Evolutionary conservation across 2,888 invertebrate species (phyloP).

Genomic region (Parthenolecanium corni): DNA sequence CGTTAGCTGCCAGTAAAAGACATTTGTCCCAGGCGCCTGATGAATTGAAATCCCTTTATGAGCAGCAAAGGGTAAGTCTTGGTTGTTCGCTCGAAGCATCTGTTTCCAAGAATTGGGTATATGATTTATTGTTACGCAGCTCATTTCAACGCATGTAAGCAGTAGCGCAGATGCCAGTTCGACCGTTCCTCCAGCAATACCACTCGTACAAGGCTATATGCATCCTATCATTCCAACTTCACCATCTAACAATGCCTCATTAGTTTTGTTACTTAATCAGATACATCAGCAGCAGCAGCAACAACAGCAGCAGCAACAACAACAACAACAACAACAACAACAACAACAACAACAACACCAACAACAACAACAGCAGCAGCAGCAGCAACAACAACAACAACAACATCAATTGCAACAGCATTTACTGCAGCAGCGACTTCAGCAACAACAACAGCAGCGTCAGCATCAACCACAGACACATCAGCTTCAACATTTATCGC

Average conservation of each 20-base stretch:
- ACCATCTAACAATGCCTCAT: slow-evolving; percentile 6
- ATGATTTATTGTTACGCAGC: neutral
- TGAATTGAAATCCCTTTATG: slow-evolving; percentile 43
- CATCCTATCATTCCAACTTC: slow-evolving; percentile 4
- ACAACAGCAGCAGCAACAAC: no score
- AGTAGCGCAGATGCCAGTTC: neutral
- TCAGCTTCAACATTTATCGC: slow-evolving; percentile 31
- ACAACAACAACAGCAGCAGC: no score
- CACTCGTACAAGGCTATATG: slow-evolving; percentile 15
- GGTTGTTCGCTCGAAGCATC: neutral
- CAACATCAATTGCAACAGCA: slow-evolving; percentile 33
- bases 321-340: no score
- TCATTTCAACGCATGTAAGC: slow-evolving; percentile 1
- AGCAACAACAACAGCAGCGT: slow-evolving; percentile 29
- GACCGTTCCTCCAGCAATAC: neutral
- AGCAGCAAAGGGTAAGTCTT: slow-evolving; percentile 36
- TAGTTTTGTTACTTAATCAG: slow-evolving; percentile 18
- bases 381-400: no score
- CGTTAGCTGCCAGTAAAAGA: slow-evolving; percentile 31
- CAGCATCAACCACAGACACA: slow-evolving; percentile 31
- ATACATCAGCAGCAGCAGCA: slow-evolving; percentile 31
- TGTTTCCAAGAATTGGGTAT: neutral
- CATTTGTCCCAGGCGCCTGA: slow-evolving; percentile 39
- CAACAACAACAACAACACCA: no score
- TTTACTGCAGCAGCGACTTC: slow-evolving; percentile 30